These are phyloP conservation scores for Drosophila dives DNA, from an alignment of 2,888 invertebrate genomes.

Conservation along the genomic window DNA sequence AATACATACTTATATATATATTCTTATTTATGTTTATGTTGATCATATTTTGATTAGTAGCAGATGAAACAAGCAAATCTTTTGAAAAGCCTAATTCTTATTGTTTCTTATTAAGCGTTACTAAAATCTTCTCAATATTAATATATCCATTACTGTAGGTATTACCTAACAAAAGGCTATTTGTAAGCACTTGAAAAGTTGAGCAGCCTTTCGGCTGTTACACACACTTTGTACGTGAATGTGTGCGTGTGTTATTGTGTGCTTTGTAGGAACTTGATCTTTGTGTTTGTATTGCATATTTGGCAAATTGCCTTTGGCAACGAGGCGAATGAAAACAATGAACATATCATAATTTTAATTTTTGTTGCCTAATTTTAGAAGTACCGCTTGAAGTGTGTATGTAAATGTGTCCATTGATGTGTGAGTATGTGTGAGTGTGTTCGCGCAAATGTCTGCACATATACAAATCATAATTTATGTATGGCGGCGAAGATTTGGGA, in stretches of 20 bases:
- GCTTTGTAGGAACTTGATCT: conserved; percentile 34
- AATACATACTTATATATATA: background rate
- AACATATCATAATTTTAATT: conserved; percentile 80
- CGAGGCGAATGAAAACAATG: conserved; percentile 73
- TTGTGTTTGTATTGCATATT: conserved; percentile 43
- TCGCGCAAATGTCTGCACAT: conserved; percentile 15
- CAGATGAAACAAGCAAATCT: background rate
- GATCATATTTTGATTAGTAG: background rate
- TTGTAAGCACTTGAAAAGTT: conserved; percentile 69
- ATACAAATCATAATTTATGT: conserved; percentile 40
- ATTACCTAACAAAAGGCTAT: conserved; percentile 43
- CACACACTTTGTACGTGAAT: conserved; percentile 16
- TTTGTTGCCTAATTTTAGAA: conserved; percentile 73
- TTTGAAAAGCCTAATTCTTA: background rate
- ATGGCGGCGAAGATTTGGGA: conserved; percentile 3
- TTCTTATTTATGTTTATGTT: background rate
- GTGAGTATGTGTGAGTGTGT: conserved; percentile 2
- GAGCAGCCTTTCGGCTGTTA: conserved; percentile 29
- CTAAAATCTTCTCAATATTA: background rate
- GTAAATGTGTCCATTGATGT: background rate
- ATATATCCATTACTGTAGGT: background rate
- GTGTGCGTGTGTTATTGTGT: conserved; percentile 12
- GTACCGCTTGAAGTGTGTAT: conserved; percentile 10
- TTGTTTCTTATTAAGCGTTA: background rate
- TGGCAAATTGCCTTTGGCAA: conserved; percentile 56